phyloP scores from a whole-genome alignment of 37 sponge, comb jelly and placozoan species.

The Eunapius fragilis region DNA sequence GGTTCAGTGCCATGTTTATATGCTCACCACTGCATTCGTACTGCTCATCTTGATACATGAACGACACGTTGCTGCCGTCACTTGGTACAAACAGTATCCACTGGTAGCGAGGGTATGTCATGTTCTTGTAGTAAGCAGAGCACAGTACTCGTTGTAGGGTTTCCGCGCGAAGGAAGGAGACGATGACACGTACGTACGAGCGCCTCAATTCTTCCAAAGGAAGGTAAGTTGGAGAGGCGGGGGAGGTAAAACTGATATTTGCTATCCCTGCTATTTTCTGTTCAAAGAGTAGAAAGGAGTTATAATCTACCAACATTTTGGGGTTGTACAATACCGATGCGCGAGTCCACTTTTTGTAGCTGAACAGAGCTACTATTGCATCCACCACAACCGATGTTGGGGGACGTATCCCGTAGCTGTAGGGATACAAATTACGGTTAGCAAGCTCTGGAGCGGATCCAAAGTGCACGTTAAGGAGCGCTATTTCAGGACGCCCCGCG shows the following conservation, averaged over 20 bases:
- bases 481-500: not conserved
- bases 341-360: conserved; percentile 13
- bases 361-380: not conserved
- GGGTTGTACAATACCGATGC: conserved; percentile 7
- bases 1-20: not conserved
- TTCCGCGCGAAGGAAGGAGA: not conserved
- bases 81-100: conserved; percentile 15
- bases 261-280: not conserved
- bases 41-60: not conserved
- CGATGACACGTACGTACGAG: not conserved
- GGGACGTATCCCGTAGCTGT: conserved; percentile 12
- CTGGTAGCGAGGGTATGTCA: conserved; percentile 27
- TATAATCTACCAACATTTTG: not conserved
- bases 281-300: not conserved
- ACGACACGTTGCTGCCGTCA: not conserved
- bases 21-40: not conserved
- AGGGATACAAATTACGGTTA: not conserved
- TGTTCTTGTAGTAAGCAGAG: not conserved
- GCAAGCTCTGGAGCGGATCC: conserved; percentile 5
- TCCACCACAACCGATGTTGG: not conserved
- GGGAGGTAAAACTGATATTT: not conserved
- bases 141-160: not conserved
- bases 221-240: not conserved
- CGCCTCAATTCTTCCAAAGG: not conserved
- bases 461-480: conserved; percentile 17